A percentile compares a stretch with the other conserved stretches of the same genome.
Evolutionary conservation across 2,797 vertebrate species (phyloP).

Genomic region (Hapalemur alaotrensis): DNA sequence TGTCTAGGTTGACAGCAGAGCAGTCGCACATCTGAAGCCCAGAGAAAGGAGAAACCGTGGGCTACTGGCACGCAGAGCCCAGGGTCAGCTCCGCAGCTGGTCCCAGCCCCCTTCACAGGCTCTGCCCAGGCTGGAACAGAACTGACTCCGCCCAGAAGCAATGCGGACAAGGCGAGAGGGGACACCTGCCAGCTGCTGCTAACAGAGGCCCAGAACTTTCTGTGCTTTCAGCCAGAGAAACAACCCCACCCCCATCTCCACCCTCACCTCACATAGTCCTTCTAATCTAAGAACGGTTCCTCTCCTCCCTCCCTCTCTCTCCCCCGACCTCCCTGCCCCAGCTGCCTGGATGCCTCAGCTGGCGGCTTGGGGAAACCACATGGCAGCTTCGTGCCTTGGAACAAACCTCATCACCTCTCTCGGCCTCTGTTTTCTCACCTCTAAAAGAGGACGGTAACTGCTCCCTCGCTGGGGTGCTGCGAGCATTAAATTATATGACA

Average conservation of each 20-base stretch:
- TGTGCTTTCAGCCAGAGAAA: background rate
- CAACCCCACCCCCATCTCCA: background rate
- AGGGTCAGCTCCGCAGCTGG: background rate
- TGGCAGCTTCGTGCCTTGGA: background rate
- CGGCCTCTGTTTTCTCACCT: background rate
- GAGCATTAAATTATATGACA: background rate
- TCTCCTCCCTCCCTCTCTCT: background rate
- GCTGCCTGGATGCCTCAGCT: background rate
- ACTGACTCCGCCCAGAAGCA: background rate
- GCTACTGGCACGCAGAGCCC: too few species aligned
- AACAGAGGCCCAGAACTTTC: background rate
- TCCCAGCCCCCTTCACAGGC: background rate
- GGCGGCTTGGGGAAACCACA: background rate
- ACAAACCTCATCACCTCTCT: background rate
- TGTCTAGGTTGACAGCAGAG: background rate
- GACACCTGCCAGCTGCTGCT: background rate
- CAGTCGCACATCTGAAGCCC: background rate
- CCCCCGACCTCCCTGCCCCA: background rate
- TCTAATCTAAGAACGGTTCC: background rate
- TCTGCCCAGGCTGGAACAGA: background rate
- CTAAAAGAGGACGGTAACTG: background rate
- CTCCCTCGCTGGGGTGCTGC: fast-evolving
- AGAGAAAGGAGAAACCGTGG: background rate
- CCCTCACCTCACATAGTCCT: background rate
- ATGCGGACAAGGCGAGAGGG: background rate